Base-by-base conservation (phyloP, 92 coral and sea anemone genomes). In the Ricordea florida region DNA sequence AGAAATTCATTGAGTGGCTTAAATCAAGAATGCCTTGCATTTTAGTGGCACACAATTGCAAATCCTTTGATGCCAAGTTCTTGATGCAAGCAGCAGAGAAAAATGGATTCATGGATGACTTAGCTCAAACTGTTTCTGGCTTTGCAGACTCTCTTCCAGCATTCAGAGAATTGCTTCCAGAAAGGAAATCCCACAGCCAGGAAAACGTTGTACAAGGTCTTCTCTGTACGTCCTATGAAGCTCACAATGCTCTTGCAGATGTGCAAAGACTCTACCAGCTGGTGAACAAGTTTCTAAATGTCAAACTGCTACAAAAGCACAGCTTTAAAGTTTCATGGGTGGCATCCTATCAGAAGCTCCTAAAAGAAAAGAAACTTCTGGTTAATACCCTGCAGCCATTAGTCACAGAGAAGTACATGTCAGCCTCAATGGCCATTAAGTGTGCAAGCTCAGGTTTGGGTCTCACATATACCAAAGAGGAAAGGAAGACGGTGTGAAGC, bases 181-280 rank as follows among this genome's bases (percentile, higher is more conserved):
- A 72, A 16, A 50, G 85, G 14, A 57, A 52, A 30, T 78, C 90
- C 6, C 66, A 41, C 59, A 79, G 77, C 14, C 90, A 78, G 49
- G 66, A 62, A 38, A 43, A 30, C 30, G 47, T 85, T 29, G 90
- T 61, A 42, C 41, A 63, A 42, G 90, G 78, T 43, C 86, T 86
- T 17, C 57, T 83, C 10, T 28, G 66, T 17, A 53, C 53, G 14
- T 30, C 78, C 28, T 86, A 86, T 35, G 70, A 80, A 21, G 91
- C 87, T 10, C 91, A 86, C 52, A 86, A 80, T 57, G 89, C 83
- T 6, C 55, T 75, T 25, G 83, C 58, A 22, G 91, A 86, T 57
- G 86, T 66, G 7, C 73, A 64, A n/a, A 65, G 62, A 25, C 82
- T 85, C 15, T 82, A 62, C 18, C 37, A 79, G 57, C 68, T 85